Percentiles rank a stretch among this genome's conserved stretches.
These are phyloP conservation scores for Sylvietta virens DNA, from an alignment of 2,113 vertebrate species.

Conservation along the genomic window DNA sequence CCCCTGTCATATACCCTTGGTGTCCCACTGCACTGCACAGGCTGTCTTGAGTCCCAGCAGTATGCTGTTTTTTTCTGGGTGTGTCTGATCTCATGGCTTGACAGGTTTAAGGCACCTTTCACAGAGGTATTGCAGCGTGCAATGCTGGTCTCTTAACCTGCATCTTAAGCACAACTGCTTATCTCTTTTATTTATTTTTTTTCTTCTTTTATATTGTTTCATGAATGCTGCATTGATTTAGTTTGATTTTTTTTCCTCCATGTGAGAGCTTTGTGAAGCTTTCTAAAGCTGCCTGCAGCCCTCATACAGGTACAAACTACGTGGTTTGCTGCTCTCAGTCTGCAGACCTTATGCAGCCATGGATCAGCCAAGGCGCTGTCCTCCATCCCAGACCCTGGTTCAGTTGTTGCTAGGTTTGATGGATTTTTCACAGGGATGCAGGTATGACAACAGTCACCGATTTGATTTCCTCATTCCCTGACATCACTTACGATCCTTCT, in stretches of 20 bases:
- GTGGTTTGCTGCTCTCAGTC: not conserved
- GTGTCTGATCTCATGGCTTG: not conserved
- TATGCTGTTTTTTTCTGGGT: not conserved
- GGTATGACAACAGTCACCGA: not conserved
- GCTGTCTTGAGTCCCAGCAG: not conserved
- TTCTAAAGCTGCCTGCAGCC: not conserved
- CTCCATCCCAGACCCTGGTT: not conserved
- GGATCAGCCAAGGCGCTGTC: not conserved
- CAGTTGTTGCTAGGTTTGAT: not conserved
- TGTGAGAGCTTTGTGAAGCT: not conserved
- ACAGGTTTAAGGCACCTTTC: not conserved
- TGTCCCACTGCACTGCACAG: not conserved
- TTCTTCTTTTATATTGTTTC: not conserved
- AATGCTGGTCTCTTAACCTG: not conserved
- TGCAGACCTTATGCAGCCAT: not conserved
- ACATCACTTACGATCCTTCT: fast-evolving
- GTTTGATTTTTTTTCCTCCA: not conserved
- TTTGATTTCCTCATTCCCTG: not conserved
- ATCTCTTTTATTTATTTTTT: not conserved
- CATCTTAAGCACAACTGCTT: not conserved
- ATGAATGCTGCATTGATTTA: not conserved
- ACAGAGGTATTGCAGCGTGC: not conserved
- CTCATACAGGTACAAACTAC: not conserved
- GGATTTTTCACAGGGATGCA: not conserved
- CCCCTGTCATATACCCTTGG: not conserved